A percentile compares a stretch with the other conserved stretches of the same genome.
Evolutionary conservation across 2,113 vertebrate genomes (phyloP).

Genomic region (Chaenocephalus aceratus): DNA sequence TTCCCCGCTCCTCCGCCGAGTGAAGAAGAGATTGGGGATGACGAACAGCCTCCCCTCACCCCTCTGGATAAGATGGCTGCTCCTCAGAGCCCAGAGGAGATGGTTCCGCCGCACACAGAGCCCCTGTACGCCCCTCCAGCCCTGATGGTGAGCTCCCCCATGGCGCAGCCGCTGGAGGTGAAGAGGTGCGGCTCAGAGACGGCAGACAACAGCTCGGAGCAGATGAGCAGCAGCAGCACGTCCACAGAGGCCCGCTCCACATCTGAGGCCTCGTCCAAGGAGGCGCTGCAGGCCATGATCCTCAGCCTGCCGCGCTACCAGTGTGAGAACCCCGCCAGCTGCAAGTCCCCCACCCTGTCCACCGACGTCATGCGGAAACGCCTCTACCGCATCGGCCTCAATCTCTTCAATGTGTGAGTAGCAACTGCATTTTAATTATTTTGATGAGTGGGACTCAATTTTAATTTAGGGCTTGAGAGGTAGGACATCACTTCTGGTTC

Average conservation of each 20-base stretch:
- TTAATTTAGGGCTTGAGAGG: background rate
- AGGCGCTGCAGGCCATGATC: constrained; percentile 97
- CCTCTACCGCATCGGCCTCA: constrained; percentile 97
- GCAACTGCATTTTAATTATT: background rate
- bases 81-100: constrained; percentile 70
- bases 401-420: constrained; percentile 98
- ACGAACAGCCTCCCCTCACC: constrained; percentile 67
- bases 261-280: constrained; percentile 91
- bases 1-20: constrained; percentile 84
- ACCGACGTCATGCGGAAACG: constrained; percentile 97
- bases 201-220: constrained; percentile 90
- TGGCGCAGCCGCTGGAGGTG: constrained; percentile 77
- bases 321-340: constrained; percentile 96
- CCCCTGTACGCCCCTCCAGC: constrained; percentile 27
- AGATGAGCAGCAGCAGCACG: constrained; percentile 94
- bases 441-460: background rate
- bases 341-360: constrained; percentile 95
- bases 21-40: constrained; percentile 77
- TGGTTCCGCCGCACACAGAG: constrained; percentile 39
- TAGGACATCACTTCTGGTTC: background rate
- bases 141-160: constrained; percentile 37
- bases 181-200: constrained; percentile 86
- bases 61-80: constrained; percentile 75
- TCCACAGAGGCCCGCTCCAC: constrained; percentile 93
- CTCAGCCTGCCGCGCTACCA: constrained; percentile 97